phyloP scores from a whole-genome alignment of 2,888 invertebrate species.

The Callinectes sapidus region DNA sequence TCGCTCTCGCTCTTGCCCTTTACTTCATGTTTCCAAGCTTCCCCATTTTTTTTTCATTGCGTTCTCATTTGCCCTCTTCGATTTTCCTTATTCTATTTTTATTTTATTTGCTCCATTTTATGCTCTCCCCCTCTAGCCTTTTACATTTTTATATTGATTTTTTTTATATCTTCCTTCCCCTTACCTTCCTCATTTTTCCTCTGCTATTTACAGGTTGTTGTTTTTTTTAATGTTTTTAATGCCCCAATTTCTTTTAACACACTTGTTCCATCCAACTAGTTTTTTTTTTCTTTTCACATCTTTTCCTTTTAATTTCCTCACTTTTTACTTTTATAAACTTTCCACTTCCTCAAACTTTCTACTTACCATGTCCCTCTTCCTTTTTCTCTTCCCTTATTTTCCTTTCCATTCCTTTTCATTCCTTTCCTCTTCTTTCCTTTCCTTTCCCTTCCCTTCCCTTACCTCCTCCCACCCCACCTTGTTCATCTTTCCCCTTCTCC shows the following conservation, averaged over 20 bases:
- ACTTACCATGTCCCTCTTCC: neutral
- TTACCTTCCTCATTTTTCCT: neutral
- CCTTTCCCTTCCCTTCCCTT: neutral
- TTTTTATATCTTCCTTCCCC: neutral
- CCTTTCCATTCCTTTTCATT: neutral
- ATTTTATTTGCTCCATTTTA: neutral
- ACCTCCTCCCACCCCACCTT: neutral
- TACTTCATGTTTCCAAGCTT: neutral
- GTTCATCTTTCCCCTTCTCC: neutral
- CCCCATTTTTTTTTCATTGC: neutral
- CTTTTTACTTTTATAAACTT: neutral
- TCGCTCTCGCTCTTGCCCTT: neutral
- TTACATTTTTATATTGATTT: neutral
- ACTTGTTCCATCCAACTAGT: too few species aligned
- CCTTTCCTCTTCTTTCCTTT: neutral
- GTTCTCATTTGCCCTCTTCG: neutral
- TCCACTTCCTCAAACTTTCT: neutral
- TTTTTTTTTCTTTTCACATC: too few species aligned
- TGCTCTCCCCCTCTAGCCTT: neutral
- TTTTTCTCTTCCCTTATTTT: too few species aligned
- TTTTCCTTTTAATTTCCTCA: neutral
- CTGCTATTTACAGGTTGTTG: neutral
- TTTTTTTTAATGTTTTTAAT: neutral
- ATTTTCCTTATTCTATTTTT: neutral
- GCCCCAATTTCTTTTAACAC: neutral